These are phyloP conservation scores for Platyrinchus mystaceus DNA, from an alignment of 2,797 vertebrate species.

Conservation along the genomic window DNA sequence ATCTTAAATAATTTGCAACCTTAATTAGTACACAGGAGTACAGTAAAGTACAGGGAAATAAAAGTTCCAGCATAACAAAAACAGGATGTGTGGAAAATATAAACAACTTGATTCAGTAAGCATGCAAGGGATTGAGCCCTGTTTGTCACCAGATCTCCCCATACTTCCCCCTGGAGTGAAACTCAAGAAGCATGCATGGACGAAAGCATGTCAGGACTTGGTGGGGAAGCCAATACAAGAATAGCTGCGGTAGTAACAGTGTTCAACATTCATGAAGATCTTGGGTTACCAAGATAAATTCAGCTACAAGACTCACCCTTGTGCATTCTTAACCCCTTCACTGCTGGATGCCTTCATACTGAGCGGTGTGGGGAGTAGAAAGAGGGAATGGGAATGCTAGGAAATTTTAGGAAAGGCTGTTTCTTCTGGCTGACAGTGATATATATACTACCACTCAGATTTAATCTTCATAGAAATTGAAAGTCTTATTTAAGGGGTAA, in stretches of 20 bases:
- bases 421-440: not conserved
- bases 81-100: slow-evolving; percentile 5
- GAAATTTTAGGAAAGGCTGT: not conserved
- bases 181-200: slow-evolving; percentile 46
- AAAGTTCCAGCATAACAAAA: slow-evolving; percentile 9
- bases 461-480: not conserved
- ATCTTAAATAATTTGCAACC: not conserved
- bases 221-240: slow-evolving; percentile 62
- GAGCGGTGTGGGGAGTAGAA: fast-evolving
- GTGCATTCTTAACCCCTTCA: slow-evolving; percentile 59
- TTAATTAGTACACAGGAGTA: not conserved
- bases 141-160: slow-evolving; percentile 68
- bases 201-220: slow-evolving; percentile 72
- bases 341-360: not conserved
- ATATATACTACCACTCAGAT: not conserved
- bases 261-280: slow-evolving; percentile 56
- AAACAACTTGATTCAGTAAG: slow-evolving; percentile 31
- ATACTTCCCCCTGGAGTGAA: slow-evolving; percentile 64
- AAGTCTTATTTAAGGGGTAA: not conserved
- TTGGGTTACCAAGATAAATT: slow-evolving; percentile 69
- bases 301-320: slow-evolving; percentile 53
- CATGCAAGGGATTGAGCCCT: slow-evolving; percentile 36
- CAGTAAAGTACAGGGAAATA: not conserved
- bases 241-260: slow-evolving; percentile 62
- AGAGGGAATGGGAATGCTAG: not conserved